Base-by-base conservation (phyloP, 1,140 invertebrate genomes). In the Dreissena rostriformis region DNA sequence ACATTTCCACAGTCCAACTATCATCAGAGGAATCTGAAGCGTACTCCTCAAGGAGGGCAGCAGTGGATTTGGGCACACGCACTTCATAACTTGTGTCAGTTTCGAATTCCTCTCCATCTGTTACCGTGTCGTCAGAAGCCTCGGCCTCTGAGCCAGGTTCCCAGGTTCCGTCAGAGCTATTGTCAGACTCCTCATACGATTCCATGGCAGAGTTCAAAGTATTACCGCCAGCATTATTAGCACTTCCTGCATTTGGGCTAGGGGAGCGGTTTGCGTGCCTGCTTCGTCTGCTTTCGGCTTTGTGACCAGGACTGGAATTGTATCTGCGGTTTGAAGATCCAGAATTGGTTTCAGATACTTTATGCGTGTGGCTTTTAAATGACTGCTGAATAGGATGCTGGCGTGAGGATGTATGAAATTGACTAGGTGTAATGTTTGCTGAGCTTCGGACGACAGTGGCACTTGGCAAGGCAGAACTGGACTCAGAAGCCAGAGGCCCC, bases 1-100 rank as follows among this genome's bases (percentile, higher is more conserved):
- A 55, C 83, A 85, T 85, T 17, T 53, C 76, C n/a, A 85, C 75
- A n/a, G 70, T 74, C 83, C 83, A 85, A 39, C 83, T 85, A 22
- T 67, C 83, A 61, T 85, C 83, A 2, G 83, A 75, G 17, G 78
- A 75, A 55, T 85, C 83, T 15, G 83, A 85, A n/a, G 76, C 76
- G 75, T 80, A 85, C 49, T 85, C 83, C 22, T 85, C 83, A 39
- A 85, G 55, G 22, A 85, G 66, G 15, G 61, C 49, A 55, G 76
- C 76, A 17, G 77, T 72, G 28, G 83, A 79, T 68, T 85, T 85
- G 28, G 83, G 83, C 19, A 85, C 52, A 12, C 53, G 61, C 28
- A 85, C 77, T 22, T 85, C 83, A 68, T 79, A 80, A 68, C 83
- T 85, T 29, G 76, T 66, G 39, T 85, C 83, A n/a, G 68, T 68